A percentile compares a stretch with the other conserved stretches of the same genome.
Evolutionary conservation across 2,888 invertebrate genomes (phyloP).

Genomic region (Xanthia icteritia): DNA sequence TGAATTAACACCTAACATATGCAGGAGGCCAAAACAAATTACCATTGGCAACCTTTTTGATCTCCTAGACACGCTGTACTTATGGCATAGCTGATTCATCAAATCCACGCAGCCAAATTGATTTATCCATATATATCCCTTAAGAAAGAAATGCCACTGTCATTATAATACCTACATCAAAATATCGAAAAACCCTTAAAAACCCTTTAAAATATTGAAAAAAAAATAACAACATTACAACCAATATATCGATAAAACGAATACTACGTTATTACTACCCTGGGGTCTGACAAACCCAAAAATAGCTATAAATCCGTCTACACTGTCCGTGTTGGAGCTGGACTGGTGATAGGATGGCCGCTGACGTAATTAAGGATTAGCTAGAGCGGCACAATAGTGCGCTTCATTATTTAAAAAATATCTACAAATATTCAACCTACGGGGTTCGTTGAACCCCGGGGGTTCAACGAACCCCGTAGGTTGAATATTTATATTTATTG

Average conservation of each 20-base stretch:
- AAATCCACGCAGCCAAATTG: conserved; percentile 19
- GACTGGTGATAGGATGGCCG: conserved; percentile 15
- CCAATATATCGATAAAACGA: conserved; percentile 14
- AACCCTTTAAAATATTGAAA: conserved; percentile 23
- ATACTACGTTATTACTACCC: conserved; percentile 31
- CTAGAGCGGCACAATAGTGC: conserved; percentile 12
- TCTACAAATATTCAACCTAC: conserved; percentile 24
- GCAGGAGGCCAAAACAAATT: conserved; percentile 14
- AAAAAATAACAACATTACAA: conserved; percentile 20
- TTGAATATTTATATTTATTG: too few relatives aligned
- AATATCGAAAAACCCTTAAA: conserved; percentile 23
- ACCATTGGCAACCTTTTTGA: conserved; percentile 12
- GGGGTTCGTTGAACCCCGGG: conserved; percentile 21
- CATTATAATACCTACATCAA: conserved; percentile 1
- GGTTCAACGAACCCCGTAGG: too few relatives aligned
- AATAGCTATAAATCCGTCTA: conserved; percentile 6
- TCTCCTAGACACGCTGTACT: conserved; percentile 21
- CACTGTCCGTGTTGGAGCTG: not conserved
- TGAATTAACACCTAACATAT: conserved; percentile 22
- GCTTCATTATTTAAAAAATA: conserved; percentile 15
- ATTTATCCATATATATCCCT: not conserved
- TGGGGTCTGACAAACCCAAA: conserved; percentile 27
- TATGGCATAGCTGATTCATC: conserved; percentile 24
- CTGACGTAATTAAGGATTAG: conserved; percentile 19
- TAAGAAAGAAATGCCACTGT: conserved; percentile 5